Evolutionary conservation across 2,888 invertebrate species (phyloP), one percentile per base, ranked within the genome.

Genomic region (Timema podura): DNA sequence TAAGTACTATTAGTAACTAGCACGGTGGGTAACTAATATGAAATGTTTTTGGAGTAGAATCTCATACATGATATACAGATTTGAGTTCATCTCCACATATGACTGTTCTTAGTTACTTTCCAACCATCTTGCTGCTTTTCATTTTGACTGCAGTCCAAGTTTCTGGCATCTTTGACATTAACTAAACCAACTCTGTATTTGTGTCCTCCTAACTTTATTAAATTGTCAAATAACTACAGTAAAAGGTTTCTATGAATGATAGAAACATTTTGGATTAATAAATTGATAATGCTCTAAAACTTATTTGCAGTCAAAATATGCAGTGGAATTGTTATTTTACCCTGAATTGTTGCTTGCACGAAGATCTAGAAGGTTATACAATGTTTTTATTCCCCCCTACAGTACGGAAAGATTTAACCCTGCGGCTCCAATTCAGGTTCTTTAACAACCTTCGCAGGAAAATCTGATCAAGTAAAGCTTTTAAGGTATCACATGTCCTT

Each of bases 381-480:
- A 30, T 30, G 30, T n/a, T 67, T 15, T 67, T 54, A 51, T 49
- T 67, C 67, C 51, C 85, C 84, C 88, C 69, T 87, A 83, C 91
- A 93, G 93, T 94, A 91, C 92, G 93, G 90, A 94, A 94, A 93
- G 93, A 94, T 87, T 90, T 93, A 89, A 92, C 92, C 86, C 91
- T 93, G 89, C 92, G 93, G 88, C 91, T 93, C 86, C 91, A 91
- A 88, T 94, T 92, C 91, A 89, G 93, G 89, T 93, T 93, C 91
- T 94, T 94, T 92, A 93, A 92, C 89, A 90, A 90, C 86, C 87
- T 91, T 84, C 91, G 91, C 88, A 91, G 92, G 89, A 89, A 89
- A 87, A 76, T 68, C 68, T 73, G 71, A 73, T 73, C 71, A 73
- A 73, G 73, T 73, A 73, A 73, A 68, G 59, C 49, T 51, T 66